Percentiles rank a stretch among this genome's conserved stretches.
Evolutionary conservation across 2,888 invertebrate genomes (phyloP).

Genomic region (Pelosia muscerda): DNA sequence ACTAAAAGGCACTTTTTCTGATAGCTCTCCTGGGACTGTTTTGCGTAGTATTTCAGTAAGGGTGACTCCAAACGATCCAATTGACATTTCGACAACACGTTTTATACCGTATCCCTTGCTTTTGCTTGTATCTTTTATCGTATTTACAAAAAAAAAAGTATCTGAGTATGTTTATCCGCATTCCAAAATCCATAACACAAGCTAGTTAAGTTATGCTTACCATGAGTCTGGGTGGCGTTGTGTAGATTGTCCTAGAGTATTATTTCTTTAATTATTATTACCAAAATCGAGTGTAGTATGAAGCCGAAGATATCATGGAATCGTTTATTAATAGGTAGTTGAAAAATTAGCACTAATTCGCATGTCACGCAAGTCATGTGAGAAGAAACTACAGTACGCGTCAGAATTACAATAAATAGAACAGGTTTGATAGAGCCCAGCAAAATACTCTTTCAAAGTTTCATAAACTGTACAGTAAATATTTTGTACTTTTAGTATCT

Average conservation of each 20-base stretch:
- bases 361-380: constrained; percentile 1
- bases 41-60: not conserved
- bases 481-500: constrained; percentile 3
- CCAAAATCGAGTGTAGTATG: no score
- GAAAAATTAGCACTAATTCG: not conserved
- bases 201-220: no score
- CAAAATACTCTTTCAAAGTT: constrained; percentile 5
- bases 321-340: not conserved
- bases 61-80: not conserved
- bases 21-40: not conserved
- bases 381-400: not conserved
- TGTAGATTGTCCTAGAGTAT: no score
- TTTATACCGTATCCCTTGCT: not conserved
- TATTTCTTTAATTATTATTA: no score
- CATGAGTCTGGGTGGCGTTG: no score
- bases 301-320: no score
- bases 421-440: not conserved
- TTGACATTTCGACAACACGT: not conserved
- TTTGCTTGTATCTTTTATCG: no score
- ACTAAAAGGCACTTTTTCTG: not conserved
- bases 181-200: no score
- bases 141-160: no score
- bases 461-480: constrained; percentile 5
- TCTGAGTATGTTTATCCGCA: no score
- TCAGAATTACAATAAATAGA: not conserved